Evolutionary conservation across 2,888 invertebrate species (phyloP).

Genomic region (Rotaria socialis): DNA sequence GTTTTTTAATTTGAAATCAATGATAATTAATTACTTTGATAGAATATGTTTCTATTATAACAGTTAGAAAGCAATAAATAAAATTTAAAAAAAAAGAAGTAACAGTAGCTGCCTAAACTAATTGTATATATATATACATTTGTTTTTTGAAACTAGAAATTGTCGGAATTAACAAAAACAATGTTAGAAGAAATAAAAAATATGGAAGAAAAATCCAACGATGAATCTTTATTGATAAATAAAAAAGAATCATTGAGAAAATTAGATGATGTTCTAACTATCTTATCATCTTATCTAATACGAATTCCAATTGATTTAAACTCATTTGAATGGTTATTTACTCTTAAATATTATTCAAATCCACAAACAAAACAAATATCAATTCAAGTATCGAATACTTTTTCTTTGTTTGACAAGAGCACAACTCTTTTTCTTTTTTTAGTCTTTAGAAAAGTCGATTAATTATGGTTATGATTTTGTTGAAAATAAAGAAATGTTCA

Average conservation of each 20-base stretch:
- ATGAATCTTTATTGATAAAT: neutral
- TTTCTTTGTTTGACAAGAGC: no score
- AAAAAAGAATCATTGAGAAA: neutral
- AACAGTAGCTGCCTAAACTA: no score
- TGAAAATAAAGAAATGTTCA: neutral
- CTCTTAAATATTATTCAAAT: conserved; percentile 33
- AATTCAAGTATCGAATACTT: neutral
- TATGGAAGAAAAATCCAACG: neutral
- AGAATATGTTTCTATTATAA: no score
- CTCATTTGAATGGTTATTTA: conserved; percentile 37
- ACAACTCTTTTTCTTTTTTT: neutral
- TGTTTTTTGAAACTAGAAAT: neutral
- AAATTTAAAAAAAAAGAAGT: no score
- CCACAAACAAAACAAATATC: neutral
- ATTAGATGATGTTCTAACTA: neutral
- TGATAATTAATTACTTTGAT: no score
- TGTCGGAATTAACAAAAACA: neutral
- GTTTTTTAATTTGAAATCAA: no score
- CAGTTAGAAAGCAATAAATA: no score
- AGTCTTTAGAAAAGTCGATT: neutral
- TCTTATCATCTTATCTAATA: neutral
- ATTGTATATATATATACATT: no score
- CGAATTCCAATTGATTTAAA: neutral
- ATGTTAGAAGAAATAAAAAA: neutral
- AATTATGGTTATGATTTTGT: neutral